Evolutionary conservation across 2,113 vertebrate genomes (phyloP), one percentile per base, ranked within the genome.

Genomic region (Hyperopisus bebe): DNA sequence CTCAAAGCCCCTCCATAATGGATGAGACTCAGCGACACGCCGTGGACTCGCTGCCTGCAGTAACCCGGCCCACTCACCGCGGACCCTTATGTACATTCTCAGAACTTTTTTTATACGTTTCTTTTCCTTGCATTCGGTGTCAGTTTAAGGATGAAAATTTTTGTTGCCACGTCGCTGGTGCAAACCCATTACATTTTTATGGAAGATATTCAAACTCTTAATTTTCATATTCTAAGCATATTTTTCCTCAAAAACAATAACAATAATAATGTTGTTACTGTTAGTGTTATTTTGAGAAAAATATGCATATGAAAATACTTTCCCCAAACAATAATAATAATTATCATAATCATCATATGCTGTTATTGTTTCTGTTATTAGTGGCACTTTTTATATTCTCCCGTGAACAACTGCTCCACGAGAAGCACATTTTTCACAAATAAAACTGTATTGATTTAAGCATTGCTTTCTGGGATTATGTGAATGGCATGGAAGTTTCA

Each of bases 251-350:
- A 42, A 80, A 15, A 80, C 13, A 39, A 77, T 39, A 35, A 77
- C 35, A 39, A 42, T 80, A 42, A 80, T 80, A 42, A 35, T 42
- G 74, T 80, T 80, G 35, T 42, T 80, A 42, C 74, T 80, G 74
- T 80, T 80, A 80, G 35, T 80, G 74, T 80, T 80, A 80, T 80
- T 80, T 80, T 80, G 74, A 80, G 74, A 42, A 80, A 80, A 80
- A 80, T 80, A 42, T 80, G 74, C 74, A 39, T 80, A 80, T 80
- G 35, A 80, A 80, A 39, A 80, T 17, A 1, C 19, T 80, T 80
- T 80, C 74, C 74, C 74, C 74, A 80, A 80, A 80, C 74, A 80
- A 80, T 80, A 15, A 42, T 80, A 35, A 80, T 80, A 19, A 80
- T 80, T 80, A 80, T 80, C 74, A 39, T 80, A 42, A 80, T 80